Base-by-base conservation (phyloP, 1,140 invertebrate genomes). In the Laodelphax striatellus region DNA sequence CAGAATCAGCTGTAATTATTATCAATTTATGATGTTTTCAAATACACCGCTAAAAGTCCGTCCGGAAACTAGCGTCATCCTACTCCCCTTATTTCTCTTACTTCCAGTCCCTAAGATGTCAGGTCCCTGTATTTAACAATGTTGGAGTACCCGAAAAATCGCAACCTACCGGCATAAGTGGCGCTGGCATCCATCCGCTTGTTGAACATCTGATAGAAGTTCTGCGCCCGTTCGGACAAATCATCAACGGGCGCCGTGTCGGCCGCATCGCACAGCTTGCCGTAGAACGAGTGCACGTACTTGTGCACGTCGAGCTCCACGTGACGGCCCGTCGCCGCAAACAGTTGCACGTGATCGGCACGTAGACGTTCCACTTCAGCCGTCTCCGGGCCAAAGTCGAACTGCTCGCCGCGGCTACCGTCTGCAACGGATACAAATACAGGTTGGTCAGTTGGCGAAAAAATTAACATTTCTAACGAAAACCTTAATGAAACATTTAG, bases 151-250 rank as follows among this genome's bases (percentile, higher is more conserved):
- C 2, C 24, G 6, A 28, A 28, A 28, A 28, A 2, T 38, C 4
- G 2, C 21, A 8, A 41, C 61, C 67, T 73, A 84, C 83, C 82
- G 73, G 82, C 76, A 75, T 87, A 95, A 71, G 82, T 76, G 16
- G 73, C 62, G 67, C 82, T 79, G n/a, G 78, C 82, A 67, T 89
- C 82, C 74, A 90, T 80, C 66, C 85, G 78, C 64, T 89, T 87
- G 55, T 79, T 79, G 71, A 93, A 86, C 46, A 80, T 77, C 72
- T 88, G 85, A 73, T 98, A 98, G 70, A 92, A 94, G 68, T 91
- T 87, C 73, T 97, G 93, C 28, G 94, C 85, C 19, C 86, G 76
- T 69, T 97, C 92, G 0, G 92, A 90, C 11, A 96, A 72, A 62
- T 96, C 92, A 54, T 97, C 94, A 16, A 94, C 83, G 46, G 79